These are phyloP conservation scores for Coregonus clupeaformis DNA, from an alignment of 2,113 vertebrate species.

Conservation along the genomic window DNA sequence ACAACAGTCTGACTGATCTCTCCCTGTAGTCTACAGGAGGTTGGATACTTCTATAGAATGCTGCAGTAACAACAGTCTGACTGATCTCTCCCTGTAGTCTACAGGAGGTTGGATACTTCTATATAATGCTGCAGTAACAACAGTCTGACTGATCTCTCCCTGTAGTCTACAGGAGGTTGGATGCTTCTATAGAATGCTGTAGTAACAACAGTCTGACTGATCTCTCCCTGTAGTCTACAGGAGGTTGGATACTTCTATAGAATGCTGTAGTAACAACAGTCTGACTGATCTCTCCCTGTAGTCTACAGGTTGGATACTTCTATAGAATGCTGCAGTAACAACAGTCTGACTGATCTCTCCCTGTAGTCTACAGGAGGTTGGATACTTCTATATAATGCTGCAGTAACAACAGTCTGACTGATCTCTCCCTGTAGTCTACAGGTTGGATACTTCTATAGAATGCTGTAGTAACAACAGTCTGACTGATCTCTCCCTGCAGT, in stretches of 20 bases:
- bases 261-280: constrained; percentile 97
- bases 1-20: constrained; percentile 94
- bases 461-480: constrained; percentile 97
- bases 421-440: constrained; percentile 87
- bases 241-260: constrained; percentile 90
- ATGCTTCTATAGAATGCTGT: constrained; percentile 94
- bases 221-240: constrained; percentile 86
- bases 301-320: constrained; percentile 92
- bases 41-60: constrained; percentile 94
- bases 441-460: constrained; percentile 91
- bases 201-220: constrained; percentile 96
- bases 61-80: constrained; percentile 95
- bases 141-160: constrained; percentile 90
- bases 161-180: constrained; percentile 88
- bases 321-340: constrained; percentile 96
- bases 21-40: constrained; percentile 86
- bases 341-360: constrained; percentile 91
- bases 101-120: constrained; percentile 89
- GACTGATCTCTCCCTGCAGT: constrained; percentile 87
- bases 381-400: constrained; percentile 96
- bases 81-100: constrained; percentile 87
- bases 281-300: constrained; percentile 87
- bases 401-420: constrained; percentile 94
- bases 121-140: constrained; percentile 96
- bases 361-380: constrained; percentile 86